Percentiles rank a stretch among this genome's conserved stretches.
Evolutionary conservation across 2,113 vertebrate genomes (phyloP).

Genomic region (Coturnix japonica): DNA sequence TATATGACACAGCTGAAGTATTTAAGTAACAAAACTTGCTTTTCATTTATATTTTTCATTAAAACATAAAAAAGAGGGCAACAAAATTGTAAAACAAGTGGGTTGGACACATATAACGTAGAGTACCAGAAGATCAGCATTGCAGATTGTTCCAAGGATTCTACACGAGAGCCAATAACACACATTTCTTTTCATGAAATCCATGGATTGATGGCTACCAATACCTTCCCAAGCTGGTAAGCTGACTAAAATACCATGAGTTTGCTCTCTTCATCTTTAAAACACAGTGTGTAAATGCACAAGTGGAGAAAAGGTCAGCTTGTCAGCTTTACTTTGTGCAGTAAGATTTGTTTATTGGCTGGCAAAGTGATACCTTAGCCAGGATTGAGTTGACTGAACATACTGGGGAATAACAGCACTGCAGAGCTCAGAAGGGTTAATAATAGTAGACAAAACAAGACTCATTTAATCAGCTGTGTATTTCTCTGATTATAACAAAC

Average conservation of each 20-base stretch:
- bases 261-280: not conserved
- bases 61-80: not conserved
- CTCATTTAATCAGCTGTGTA: not conserved
- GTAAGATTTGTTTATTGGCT: not conserved
- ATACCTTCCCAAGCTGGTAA: not conserved
- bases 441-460: not conserved
- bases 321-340: fast-evolving
- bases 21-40: not conserved
- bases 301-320: fast-evolving
- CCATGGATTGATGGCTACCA: not conserved
- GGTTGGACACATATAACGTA: not conserved
- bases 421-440: not conserved
- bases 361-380: not conserved
- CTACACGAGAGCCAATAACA: not conserved
- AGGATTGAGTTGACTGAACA: not conserved
- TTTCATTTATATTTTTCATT: not conserved
- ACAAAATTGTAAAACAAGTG: not conserved
- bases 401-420: not conserved
- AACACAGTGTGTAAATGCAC: fast-evolving
- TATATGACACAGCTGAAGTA: not conserved
- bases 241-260: not conserved
- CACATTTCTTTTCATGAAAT: not conserved
- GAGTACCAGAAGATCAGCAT: not conserved
- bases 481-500: slow-evolving; percentile 23
- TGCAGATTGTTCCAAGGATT: not conserved